Conservation (phyloP, 2,113 vertebrate genomes). For the Leptocoma aspasia region DNA sequence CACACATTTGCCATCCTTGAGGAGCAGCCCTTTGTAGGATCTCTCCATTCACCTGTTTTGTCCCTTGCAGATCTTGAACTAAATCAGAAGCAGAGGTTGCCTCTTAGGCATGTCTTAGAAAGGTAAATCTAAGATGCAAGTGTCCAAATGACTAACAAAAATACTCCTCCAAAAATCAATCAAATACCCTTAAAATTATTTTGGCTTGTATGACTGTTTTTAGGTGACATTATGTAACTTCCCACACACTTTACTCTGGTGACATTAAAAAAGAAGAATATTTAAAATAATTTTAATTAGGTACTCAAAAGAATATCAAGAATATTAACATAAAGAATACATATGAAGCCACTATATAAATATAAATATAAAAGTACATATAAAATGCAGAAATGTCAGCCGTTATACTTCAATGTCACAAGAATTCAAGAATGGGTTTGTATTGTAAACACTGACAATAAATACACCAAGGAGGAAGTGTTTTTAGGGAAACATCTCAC, state of each 20-base stretch:
- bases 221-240: not conserved
- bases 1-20: not conserved
- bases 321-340: not conserved
- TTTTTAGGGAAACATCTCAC: not conserved
- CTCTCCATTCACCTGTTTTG: not conserved
- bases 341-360: not conserved
- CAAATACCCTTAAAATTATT: not conserved
- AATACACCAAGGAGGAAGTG: not conserved
- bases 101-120: not conserved
- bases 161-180: not conserved
- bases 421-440: not conserved
- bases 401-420: not conserved
- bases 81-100: not conserved
- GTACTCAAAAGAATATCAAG: not conserved
- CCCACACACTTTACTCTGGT: not conserved
- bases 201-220: not conserved
- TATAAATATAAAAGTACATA: no score
- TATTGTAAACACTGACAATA: not conserved
- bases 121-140: not conserved
- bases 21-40: not conserved
- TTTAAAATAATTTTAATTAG: conserved; percentile 10
- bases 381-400: not conserved
- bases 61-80: not conserved
- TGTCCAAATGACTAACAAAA: not conserved
- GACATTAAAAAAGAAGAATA: not conserved